Evolutionary conservation across 2,113 vertebrate genomes (phyloP).

Genomic region (Antigone vipio): DNA sequence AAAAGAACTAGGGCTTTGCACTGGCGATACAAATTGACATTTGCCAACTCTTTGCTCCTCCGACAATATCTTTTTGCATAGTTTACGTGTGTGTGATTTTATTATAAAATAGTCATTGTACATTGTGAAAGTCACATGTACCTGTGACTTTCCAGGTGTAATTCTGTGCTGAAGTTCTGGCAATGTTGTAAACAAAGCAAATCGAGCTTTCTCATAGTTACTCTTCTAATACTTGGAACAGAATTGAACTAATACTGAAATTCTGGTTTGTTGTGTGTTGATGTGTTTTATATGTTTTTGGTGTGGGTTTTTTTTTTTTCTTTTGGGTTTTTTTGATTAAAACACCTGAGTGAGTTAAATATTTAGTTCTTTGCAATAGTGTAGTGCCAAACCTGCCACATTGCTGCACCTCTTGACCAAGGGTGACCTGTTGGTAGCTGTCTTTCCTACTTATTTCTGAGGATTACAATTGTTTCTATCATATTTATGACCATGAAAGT

Average conservation of each 20-base stretch:
- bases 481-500: not conserved
- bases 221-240: not conserved
- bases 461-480: not conserved
- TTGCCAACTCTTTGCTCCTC: not conserved
- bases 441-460: not conserved
- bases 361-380: not conserved
- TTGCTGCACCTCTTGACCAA: not conserved
- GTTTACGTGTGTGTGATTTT: not conserved
- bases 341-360: not conserved
- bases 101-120: not conserved
- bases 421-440: not conserved
- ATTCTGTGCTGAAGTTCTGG: not conserved
- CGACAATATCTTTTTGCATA: not conserved
- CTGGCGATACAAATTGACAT: not conserved
- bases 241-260: not conserved
- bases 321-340: not conserved
- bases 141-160: not conserved
- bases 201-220: not conserved
- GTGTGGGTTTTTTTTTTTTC: not conserved
- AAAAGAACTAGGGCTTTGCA: not conserved
- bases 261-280: not conserved
- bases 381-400: not conserved
- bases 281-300: not conserved
- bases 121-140: not conserved
- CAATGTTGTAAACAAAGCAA: not conserved